Base-by-base conservation (phyloP, 2,888 invertebrate genomes). In the Callimorpha dominula region DNA sequence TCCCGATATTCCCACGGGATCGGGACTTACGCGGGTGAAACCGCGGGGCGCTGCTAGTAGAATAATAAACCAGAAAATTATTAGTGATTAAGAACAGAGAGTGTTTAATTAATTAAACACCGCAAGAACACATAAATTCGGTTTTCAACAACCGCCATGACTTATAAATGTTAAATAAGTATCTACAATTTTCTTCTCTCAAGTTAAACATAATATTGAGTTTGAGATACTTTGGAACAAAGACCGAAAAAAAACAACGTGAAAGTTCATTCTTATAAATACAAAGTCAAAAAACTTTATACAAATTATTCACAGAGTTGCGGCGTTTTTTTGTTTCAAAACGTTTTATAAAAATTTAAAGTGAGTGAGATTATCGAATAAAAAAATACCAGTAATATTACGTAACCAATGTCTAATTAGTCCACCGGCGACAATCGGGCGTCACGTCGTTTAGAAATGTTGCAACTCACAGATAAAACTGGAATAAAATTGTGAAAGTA, bases 401-500 rank as follows among this genome's bases (percentile, higher is more conserved):
- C 70, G 74, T 74, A 81, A 72, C 71, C 72, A 65, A 43, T 71
- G 68, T 73, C 75, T 84, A 78, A 84, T 80, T 84, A 80, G 78
- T 63, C 72, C 54, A 64, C 31, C 72, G 62, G 50, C 66, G 74
- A 75, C 74, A 72, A n/a, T 54, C 40, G 66, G 66, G 49, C 71
- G 82, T 77, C 65, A 73, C 43, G 43, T 8, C 65, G 75, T 81
- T 75, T 81, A 81, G 71, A 79, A 72, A 81, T 81, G 82, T 81
- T 75, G 80, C 71, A 81, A 81, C 71, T n/a, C 62, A 74, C 70
- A 73, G 71, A 82, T 78, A 84, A 82, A 80, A 80, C 73, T 82
- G 71, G 81, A 82, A 80, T 81, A 76, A 64, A 82, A 80, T 82
- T 83, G 83, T 75, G 79, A 84, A 83, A 83, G 83, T 76, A 76